Conservation (phyloP, 2,888 invertebrate species). For the Chrysomela aeneicollis region DNA sequence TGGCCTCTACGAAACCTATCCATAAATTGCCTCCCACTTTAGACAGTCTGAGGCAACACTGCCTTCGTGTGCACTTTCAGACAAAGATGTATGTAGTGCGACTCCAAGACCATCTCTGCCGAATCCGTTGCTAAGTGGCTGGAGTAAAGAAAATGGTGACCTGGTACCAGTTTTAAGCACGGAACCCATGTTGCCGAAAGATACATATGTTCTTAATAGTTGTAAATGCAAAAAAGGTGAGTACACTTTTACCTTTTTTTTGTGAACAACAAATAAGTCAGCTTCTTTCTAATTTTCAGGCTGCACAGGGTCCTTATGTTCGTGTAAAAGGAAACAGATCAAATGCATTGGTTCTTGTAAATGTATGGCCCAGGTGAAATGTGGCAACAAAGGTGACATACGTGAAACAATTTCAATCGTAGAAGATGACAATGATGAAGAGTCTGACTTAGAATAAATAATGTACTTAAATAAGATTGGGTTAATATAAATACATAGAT, state of each 20-base stretch:
- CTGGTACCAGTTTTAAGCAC: conserved; percentile 1
- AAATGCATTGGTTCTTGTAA: conserved; percentile 11
- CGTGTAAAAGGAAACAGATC: neutral
- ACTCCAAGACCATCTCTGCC: conserved; percentile 7
- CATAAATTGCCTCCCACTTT: conserved; percentile 8
- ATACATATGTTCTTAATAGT: neutral
- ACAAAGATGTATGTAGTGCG: conserved; percentile 16
- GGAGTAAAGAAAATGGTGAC: neutral
- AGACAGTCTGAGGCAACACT: conserved; percentile 17
- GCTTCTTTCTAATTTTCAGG: neutral
- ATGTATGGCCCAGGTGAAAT: conserved; percentile 1
- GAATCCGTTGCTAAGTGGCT: conserved; percentile 9
- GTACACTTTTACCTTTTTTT: neutral
- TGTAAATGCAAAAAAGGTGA: conserved; percentile 15
- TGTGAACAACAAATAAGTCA: neutral
- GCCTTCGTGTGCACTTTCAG: conserved; percentile 8
- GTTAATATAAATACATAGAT: too few relatives aligned
- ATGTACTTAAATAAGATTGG: too few relatives aligned
- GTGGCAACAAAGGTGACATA: too few relatives aligned
- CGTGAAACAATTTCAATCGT: too few relatives aligned
- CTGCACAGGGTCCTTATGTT: neutral
- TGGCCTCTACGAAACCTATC: conserved; percentile 2
- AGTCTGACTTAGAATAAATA: too few relatives aligned
- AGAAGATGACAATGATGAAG: too few relatives aligned
- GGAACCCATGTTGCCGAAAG: neutral